phyloP scores from a whole-genome alignment of 2,888 invertebrate genomes.

The Suillia variegata region DNA sequence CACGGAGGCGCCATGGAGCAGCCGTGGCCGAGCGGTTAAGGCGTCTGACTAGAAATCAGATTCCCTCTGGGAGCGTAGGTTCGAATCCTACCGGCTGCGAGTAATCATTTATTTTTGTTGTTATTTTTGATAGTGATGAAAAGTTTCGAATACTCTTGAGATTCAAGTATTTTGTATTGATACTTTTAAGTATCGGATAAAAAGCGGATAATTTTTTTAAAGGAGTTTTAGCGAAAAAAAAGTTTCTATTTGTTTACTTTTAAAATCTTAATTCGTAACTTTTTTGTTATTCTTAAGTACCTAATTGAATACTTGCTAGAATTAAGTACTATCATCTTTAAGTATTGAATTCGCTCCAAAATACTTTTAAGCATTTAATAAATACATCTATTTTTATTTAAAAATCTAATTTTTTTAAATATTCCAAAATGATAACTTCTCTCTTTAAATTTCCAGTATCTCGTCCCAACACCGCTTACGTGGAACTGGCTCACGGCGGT shows the following conservation, averaged over 20 bases:
- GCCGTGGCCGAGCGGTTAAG: conserved; percentile 63
- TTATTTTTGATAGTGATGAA: background rate
- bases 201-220: no score
- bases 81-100: conserved; percentile 61
- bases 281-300: conserved; percentile 6
- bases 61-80: conserved; percentile 62
- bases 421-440: no score
- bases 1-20: conserved; percentile 33
- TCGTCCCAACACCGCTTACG: conserved; percentile 72
- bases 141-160: no score
- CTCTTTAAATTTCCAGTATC: conserved; percentile 65
- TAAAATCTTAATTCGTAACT: background rate
- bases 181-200: no score
- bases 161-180: no score
- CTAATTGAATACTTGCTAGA: background rate
- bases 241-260: background rate
- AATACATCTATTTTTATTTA: no score
- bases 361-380: no score
- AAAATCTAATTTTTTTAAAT: no score
- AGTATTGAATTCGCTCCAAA: background rate
- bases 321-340: background rate
- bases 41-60: conserved; percentile 63
- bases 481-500: conserved; percentile 89
- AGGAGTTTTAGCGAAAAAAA: no score
- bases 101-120: background rate